phyloP scores from a whole-genome alignment of 2,888 invertebrate genomes.

The Melanargia galathea region DNA sequence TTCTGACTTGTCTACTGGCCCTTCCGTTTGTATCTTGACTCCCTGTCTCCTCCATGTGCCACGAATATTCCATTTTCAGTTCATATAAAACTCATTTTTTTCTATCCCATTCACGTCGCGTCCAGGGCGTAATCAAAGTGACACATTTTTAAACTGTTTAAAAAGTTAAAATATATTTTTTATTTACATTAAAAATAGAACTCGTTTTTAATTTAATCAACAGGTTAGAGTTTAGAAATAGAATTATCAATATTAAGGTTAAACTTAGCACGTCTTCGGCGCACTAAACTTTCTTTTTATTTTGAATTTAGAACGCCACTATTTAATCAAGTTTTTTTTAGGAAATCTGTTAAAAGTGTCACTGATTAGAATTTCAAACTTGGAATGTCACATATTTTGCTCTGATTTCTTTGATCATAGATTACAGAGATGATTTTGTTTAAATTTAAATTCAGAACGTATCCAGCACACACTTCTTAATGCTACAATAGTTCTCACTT shows the following conservation, averaged over 20 bases:
- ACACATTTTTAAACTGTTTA: slow-evolving; percentile 48
- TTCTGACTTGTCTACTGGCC: slow-evolving; percentile 55
- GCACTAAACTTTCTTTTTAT: slow-evolving; percentile 10
- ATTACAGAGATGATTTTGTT: neutral
- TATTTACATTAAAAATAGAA: no score
- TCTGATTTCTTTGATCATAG: no score
- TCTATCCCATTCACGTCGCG: slow-evolving; percentile 47
- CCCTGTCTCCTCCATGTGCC: slow-evolving; percentile 71
- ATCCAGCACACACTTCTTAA: slow-evolving; percentile 11
- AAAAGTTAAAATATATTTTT: slow-evolving; percentile 9
- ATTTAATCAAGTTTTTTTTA: neutral
- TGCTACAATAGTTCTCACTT: slow-evolving; percentile 18
- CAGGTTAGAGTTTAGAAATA: slow-evolving; percentile 4
- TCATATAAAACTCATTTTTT: slow-evolving; percentile 44
- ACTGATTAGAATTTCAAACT: neutral
- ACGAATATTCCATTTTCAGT: slow-evolving; percentile 75
- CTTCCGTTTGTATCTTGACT: slow-evolving; percentile 59
- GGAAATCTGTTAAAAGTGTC: neutral
- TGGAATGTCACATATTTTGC: neutral
- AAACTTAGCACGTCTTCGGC: neutral
- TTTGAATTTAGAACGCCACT: slow-evolving; percentile 7
- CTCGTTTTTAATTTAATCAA: no score
- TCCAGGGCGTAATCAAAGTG: slow-evolving; percentile 49
- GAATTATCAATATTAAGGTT: neutral
- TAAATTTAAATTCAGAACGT: slow-evolving; percentile 22